Evolutionary conservation across 2,113 vertebrate genomes (phyloP).

Genomic region (Scomber scombrus): DNA sequence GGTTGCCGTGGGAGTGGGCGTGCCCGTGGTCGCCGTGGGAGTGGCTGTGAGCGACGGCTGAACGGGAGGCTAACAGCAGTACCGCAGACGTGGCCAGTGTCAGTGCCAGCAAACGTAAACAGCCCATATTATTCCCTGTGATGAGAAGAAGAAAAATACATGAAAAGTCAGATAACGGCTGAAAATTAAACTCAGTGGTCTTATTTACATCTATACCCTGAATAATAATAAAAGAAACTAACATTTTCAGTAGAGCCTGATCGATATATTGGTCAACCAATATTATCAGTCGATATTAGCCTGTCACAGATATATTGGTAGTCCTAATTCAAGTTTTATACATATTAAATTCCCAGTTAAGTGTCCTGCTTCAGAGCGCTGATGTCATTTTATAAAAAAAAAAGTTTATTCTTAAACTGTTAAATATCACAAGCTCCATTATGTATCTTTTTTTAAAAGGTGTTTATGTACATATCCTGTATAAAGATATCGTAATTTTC

Average conservation of each 20-base stretch:
- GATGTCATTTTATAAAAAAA: no score
- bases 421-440: no score
- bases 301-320: no score
- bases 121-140: slow-evolving; percentile 76
- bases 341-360: no score
- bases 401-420: no score
- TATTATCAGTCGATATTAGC: no score
- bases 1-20: slow-evolving; percentile 71
- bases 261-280: not conserved
- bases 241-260: not conserved
- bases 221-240: no score
- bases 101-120: slow-evolving; percentile 56
- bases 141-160: slow-evolving; percentile 13
- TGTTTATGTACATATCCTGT: no score
- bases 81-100: slow-evolving; percentile 63
- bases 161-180: not conserved
- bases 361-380: no score
- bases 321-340: no score
- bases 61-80: slow-evolving; percentile 64
- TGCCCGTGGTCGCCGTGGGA: slow-evolving; percentile 80
- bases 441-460: no score
- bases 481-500: no score
- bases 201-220: not conserved
- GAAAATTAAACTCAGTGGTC: not conserved
- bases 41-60: slow-evolving; percentile 71